Evolutionary conservation across 2,113 vertebrate species (phyloP).

Genomic region (Cyanoramphus novaezelandiae): DNA sequence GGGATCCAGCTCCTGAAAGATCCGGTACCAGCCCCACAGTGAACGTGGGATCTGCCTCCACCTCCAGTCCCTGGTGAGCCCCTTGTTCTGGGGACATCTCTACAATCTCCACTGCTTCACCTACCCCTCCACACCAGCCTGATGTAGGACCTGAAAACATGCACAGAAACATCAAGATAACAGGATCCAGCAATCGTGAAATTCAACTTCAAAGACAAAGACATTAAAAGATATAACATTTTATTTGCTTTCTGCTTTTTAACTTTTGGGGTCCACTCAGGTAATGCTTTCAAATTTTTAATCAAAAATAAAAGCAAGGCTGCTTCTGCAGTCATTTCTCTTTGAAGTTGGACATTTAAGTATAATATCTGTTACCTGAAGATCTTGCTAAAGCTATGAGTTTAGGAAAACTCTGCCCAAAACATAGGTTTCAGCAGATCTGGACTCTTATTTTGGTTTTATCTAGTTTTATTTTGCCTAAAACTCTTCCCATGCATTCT

Average conservation of each 20-base stretch:
- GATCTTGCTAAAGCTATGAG: background rate
- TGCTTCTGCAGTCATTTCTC: constrained; percentile 26
- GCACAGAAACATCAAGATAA: background rate
- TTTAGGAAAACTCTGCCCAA: constrained; percentile 9
- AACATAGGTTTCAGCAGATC: constrained; percentile 34
- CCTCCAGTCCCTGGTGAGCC: background rate
- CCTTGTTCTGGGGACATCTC: background rate
- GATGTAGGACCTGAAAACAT: background rate
- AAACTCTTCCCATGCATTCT: background rate
- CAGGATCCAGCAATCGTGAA: background rate
- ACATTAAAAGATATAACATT: constrained; percentile 13
- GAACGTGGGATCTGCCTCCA: background rate
- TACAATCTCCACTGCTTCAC: background rate
- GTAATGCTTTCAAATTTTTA: constrained; percentile 49
- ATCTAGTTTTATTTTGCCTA: constrained; percentile 34
- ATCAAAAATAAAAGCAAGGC: constrained; percentile 59
- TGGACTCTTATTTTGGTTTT: constrained; percentile 1
- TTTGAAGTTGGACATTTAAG: constrained; percentile 55
- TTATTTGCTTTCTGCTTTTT: constrained; percentile 57
- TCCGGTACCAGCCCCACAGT: background rate
- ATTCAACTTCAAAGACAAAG: constrained; percentile 53
- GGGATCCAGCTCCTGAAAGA: background rate
- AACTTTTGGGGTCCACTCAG: constrained; percentile 18
- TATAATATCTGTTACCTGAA: constrained; percentile 40
- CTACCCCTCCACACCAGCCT: background rate